Conservation (phyloP, 2,797 vertebrate species). For the Zenarchopterus dispar region DNA sequence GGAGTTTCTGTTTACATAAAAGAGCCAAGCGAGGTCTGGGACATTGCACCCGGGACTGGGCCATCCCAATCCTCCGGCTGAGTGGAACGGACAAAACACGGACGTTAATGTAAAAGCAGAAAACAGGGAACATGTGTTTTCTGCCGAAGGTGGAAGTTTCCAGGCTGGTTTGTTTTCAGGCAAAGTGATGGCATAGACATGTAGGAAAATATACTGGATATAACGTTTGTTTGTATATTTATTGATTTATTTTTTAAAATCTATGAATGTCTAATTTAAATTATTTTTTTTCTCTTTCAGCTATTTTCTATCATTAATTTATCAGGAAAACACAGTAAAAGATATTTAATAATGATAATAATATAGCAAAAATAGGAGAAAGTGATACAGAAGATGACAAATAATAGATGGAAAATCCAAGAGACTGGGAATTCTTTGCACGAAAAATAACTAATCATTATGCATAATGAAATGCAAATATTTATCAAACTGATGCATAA, state of each 20-base stretch:
- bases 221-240: neutral
- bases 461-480: neutral
- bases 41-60: slow-evolving; percentile 81
- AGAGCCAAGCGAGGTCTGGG: slow-evolving; percentile 71
- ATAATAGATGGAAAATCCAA: too few species aligned
- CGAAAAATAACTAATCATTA: slow-evolving; percentile 1
- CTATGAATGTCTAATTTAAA: neutral
- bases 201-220: slow-evolving; percentile 16
- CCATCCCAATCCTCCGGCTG: slow-evolving; percentile 64
- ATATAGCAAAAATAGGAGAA: too few species aligned
- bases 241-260: slow-evolving; percentile 5
- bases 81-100: slow-evolving; percentile 76
- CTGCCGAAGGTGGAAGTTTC: slow-evolving; percentile 69
- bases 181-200: slow-evolving; percentile 43
- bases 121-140: slow-evolving; percentile 71
- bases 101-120: slow-evolving; percentile 70
- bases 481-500: neutral
- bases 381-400: too few species aligned
- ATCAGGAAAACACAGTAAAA: neutral
- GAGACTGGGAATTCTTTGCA: too few species aligned
- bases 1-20: slow-evolving; percentile 84
- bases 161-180: slow-evolving; percentile 46
- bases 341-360: too few species aligned
- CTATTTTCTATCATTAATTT: neutral
- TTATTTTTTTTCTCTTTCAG: neutral